Conservation (phyloP, 2,797 vertebrate species). For the Apogon talboti region DNA sequence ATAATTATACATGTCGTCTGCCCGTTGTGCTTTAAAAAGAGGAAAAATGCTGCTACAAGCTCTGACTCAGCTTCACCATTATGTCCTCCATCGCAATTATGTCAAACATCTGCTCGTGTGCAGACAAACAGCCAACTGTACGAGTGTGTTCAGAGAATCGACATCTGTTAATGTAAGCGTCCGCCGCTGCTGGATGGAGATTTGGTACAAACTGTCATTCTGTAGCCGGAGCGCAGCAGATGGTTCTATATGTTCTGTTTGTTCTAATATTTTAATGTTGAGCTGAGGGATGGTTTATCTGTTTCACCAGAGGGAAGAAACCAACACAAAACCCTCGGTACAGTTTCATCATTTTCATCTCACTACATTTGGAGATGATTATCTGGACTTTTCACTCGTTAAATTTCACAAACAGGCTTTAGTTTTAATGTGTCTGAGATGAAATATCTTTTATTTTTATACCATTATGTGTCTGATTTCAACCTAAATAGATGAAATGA, state of each 20-base stretch:
- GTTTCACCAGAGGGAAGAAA: neutral
- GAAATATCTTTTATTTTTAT: too few relatives aligned
- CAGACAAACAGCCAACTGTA: conserved; percentile 6
- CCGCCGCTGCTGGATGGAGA: conserved; percentile 5
- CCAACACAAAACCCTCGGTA: too few relatives aligned
- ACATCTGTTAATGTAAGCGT: conserved; percentile 1
- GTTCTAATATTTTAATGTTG: conserved; percentile 4
- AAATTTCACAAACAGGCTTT: too few relatives aligned
- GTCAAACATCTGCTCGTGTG: conserved; percentile 26
- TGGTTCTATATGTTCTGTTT: conserved; percentile 6
- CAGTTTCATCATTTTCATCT: too few relatives aligned
- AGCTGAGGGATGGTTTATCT: conserved; percentile 2
- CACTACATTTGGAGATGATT: too few relatives aligned
- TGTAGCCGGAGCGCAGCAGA: conserved; percentile 1
- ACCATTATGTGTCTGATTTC: too few relatives aligned
- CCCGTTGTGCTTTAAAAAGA: conserved; percentile 12
- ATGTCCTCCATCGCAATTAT: conserved; percentile 22
- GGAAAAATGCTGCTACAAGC: neutral
- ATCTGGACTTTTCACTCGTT: too few relatives aligned
- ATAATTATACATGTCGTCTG: neutral
- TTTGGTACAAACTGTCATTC: neutral
- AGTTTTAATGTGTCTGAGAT: too few relatives aligned
- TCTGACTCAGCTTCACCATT: conserved; percentile 20
- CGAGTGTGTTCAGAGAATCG: neutral
- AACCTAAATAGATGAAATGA: too few relatives aligned